Evolutionary conservation across 2,888 invertebrate species (phyloP).

Genomic region (Ceratothoa steindachneri): DNA sequence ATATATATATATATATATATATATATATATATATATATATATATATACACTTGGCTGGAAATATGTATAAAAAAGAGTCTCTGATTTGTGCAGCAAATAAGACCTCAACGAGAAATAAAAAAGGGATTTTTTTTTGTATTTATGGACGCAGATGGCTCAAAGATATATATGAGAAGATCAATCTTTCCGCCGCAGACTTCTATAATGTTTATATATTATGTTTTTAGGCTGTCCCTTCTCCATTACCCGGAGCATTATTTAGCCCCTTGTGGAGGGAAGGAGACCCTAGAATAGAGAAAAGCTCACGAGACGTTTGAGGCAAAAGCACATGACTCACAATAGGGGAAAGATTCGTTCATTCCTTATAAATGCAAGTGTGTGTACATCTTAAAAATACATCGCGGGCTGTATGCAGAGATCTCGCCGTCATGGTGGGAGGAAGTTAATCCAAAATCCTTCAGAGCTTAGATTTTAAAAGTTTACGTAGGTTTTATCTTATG

Average conservation of each 20-base stretch:
- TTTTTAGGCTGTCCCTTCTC: neutral
- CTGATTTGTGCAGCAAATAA: neutral
- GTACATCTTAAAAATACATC: too few relatives aligned
- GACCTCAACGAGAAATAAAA: neutral
- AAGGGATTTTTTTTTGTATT: neutral
- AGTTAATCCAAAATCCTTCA: too few relatives aligned
- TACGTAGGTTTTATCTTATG: too few relatives aligned
- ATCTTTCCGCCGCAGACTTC: neutral
- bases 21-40: neutral
- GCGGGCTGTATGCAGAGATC: too few relatives aligned
- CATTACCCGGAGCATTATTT: neutral
- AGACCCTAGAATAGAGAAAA: too few relatives aligned
- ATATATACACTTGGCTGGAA: too few relatives aligned
- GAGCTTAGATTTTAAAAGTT: too few relatives aligned
- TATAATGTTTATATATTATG: conserved; percentile 10
- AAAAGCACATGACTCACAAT: too few relatives aligned
- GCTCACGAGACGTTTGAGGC: too few relatives aligned
- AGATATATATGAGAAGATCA: conserved; percentile 5
- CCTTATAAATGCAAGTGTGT: too few relatives aligned
- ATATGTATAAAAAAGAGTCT: neutral
- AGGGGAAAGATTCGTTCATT: too few relatives aligned
- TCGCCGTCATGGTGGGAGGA: too few relatives aligned
- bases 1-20: neutral
- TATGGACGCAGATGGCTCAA: conserved; percentile 12
- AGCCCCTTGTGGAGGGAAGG: neutral